A percentile compares a stretch with the other conserved stretches of the same genome.
phyloP scores from a whole-genome alignment of 2,113 vertebrate species.

The Oryzias melastigma region DNA sequence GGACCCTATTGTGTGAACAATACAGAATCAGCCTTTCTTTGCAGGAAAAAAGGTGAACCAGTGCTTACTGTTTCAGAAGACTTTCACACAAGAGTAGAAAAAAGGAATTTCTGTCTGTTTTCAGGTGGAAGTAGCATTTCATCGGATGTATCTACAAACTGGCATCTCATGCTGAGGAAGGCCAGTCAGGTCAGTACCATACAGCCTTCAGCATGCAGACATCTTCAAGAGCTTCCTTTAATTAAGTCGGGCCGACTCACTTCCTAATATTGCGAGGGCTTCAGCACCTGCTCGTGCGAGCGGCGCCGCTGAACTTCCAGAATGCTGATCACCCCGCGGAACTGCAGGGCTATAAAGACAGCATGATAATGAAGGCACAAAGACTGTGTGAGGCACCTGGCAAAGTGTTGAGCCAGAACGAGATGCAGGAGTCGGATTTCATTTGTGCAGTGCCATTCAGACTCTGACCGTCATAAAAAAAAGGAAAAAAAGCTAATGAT shows the following conservation, averaged over 20 bases:
- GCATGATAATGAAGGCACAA: slow-evolving; percentile 25
- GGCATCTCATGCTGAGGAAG: slow-evolving; percentile 28
- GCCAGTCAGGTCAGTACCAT: slow-evolving; percentile 28
- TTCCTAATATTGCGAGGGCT: slow-evolving; percentile 18
- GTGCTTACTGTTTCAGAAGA: slow-evolving; percentile 37
- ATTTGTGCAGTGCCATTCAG: slow-evolving; percentile 39
- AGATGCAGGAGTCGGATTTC: slow-evolving; percentile 14
- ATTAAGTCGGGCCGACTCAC: slow-evolving; percentile 31
- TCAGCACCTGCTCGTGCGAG: slow-evolving; percentile 29
- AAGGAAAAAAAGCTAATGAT: slow-evolving; percentile 44
- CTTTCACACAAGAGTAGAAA: too few relatives aligned
- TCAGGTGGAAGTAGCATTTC: slow-evolving; percentile 21
- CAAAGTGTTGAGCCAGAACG: slow-evolving; percentile 9
- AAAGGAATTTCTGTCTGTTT: slow-evolving; percentile 52
- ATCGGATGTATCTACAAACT: slow-evolving; percentile 44
- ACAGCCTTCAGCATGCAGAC: slow-evolving; percentile 4
- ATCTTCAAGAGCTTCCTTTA: slow-evolving; percentile 22
- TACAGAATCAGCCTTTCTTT: slow-evolving; percentile 35
- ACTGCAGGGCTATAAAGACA: slow-evolving; percentile 19
- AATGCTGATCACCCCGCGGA: slow-evolving; percentile 10
- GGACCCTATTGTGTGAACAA: background rate
- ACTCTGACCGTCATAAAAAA: slow-evolving; percentile 28
- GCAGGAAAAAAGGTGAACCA: slow-evolving; percentile 28
- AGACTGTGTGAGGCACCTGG: slow-evolving; percentile 26
- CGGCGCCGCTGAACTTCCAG: slow-evolving; percentile 24